Evolutionary conservation across 2,797 vertebrate genomes (phyloP).

Genomic region (Crocodylus rhombifer): DNA sequence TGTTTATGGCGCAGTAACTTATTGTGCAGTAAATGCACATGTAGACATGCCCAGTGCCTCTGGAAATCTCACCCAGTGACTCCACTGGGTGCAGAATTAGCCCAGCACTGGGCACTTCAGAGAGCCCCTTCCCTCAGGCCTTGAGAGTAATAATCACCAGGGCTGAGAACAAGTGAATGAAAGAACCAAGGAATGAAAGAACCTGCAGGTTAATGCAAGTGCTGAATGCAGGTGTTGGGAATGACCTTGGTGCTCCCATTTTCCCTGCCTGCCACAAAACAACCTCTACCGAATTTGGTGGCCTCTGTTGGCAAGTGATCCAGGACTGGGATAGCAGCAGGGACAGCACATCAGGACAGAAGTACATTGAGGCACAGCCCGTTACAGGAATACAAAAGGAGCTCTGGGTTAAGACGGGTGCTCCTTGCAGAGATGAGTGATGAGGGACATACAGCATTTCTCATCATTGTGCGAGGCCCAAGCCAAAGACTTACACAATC

Average conservation of each 20-base stretch:
- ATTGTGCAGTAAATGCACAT: too few relatives aligned
- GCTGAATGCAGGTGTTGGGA: not conserved
- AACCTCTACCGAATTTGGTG: not conserved
- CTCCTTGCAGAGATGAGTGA: not conserved
- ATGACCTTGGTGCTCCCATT: not conserved
- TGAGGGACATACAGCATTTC: not conserved
- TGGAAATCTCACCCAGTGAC: not conserved
- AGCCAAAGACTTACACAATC: not conserved
- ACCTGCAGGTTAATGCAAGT: not conserved
- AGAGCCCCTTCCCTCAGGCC: not conserved
- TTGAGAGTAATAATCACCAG: too few relatives aligned
- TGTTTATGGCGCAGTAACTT: too few relatives aligned
- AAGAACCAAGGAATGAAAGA: not conserved
- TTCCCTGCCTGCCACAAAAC: not conserved
- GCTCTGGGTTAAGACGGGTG: not conserved
- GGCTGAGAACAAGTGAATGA: too few relatives aligned
- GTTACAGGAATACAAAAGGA: too few relatives aligned
- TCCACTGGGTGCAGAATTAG: not conserved
- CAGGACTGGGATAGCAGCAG: not conserved
- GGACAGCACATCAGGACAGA: not conserved
- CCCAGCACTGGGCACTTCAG: not conserved
- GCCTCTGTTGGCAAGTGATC: not conserved
- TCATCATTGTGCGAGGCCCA: not conserved
- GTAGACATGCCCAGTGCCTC: too few relatives aligned
- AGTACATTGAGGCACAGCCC: not conserved